Evolutionary conservation across 2,113 vertebrate species (phyloP).

Genomic region (Labrus mixtus): DNA sequence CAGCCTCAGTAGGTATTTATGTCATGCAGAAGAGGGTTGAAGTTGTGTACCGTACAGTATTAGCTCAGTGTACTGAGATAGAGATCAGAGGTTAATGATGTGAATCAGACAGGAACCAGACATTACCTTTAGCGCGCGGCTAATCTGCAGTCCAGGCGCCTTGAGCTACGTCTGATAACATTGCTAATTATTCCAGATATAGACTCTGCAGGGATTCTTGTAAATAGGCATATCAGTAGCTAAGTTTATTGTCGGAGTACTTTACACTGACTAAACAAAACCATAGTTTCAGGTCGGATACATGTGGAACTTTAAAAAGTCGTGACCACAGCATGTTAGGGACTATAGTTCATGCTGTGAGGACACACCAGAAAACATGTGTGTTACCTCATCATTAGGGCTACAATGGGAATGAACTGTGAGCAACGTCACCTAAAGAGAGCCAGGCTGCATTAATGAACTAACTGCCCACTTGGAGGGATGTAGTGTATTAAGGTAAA

Average conservation of each 20-base stretch:
- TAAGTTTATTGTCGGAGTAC: slow-evolving; percentile 57
- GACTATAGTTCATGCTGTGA: slow-evolving; percentile 36
- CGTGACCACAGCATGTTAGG: slow-evolving; percentile 1
- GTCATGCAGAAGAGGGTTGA: slow-evolving; percentile 13
- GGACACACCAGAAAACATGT: slow-evolving; percentile 77
- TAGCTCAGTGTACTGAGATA: slow-evolving; percentile 58
- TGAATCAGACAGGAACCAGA: slow-evolving; percentile 83
- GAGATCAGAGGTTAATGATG: slow-evolving; percentile 80
- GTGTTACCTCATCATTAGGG: slow-evolving; percentile 69
- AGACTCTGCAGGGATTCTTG: slow-evolving; percentile 59
- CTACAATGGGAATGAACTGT: slow-evolving; percentile 80
- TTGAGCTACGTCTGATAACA: slow-evolving; percentile 76
- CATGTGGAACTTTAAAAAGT: slow-evolving; percentile 35
- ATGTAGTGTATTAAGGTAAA: slow-evolving; percentile 73
- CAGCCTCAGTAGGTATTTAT: slow-evolving; percentile 37
- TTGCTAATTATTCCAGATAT: slow-evolving; percentile 72
- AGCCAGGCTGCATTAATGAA: slow-evolving; percentile 71
- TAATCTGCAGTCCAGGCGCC: slow-evolving; percentile 79
- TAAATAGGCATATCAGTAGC: slow-evolving; percentile 69
- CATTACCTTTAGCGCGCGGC: slow-evolving; percentile 66
- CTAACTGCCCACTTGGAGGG: slow-evolving; percentile 56
- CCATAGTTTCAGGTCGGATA: slow-evolving; percentile 41
- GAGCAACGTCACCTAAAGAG: slow-evolving; percentile 63
- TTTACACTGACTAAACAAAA: slow-evolving; percentile 55
- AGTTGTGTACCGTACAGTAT: slow-evolving; percentile 50